Conservation (phyloP, 1,140 invertebrate genomes). For the Drosophila repleta region DNA sequence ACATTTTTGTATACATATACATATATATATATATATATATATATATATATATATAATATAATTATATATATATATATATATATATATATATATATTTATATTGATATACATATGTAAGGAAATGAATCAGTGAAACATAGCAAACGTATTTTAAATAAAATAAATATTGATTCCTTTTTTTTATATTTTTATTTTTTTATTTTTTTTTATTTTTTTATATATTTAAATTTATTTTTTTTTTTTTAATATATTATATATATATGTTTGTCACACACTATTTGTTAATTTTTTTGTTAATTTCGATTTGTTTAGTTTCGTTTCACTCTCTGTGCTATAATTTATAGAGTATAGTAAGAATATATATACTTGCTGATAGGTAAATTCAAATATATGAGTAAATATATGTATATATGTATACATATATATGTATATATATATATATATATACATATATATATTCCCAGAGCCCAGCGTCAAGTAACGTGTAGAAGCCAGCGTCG, state of each 20-base stretch:
- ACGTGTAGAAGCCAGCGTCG: slow-evolving; percentile 44
- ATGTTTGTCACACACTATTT: too few species aligned
- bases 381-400: too few species aligned
- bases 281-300: slow-evolving; percentile 19
- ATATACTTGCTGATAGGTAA: too few species aligned
- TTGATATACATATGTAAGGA: slow-evolving; percentile 1
- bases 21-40: neutral
- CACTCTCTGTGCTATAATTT: slow-evolving; percentile 37
- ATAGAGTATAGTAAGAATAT: slow-evolving; percentile 20
- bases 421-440: slow-evolving; percentile 7
- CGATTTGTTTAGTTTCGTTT: slow-evolving; percentile 17
- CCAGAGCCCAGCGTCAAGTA: slow-evolving; percentile 61
- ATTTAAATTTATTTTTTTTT: too few species aligned
- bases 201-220: too few species aligned
- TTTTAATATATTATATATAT: too few species aligned
- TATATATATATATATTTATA: neutral
- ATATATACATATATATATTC: slow-evolving; percentile 21
- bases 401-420: neutral
- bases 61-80: too few species aligned
- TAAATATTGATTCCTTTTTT: slow-evolving; percentile 9
- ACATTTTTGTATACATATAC: neutral
- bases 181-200: too few species aligned
- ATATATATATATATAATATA: neutral
- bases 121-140: neutral
- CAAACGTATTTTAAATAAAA: slow-evolving; percentile 9